Evolutionary conservation across 2,797 vertebrate species (phyloP).

Genomic region (Sparidentex hasta): DNA sequence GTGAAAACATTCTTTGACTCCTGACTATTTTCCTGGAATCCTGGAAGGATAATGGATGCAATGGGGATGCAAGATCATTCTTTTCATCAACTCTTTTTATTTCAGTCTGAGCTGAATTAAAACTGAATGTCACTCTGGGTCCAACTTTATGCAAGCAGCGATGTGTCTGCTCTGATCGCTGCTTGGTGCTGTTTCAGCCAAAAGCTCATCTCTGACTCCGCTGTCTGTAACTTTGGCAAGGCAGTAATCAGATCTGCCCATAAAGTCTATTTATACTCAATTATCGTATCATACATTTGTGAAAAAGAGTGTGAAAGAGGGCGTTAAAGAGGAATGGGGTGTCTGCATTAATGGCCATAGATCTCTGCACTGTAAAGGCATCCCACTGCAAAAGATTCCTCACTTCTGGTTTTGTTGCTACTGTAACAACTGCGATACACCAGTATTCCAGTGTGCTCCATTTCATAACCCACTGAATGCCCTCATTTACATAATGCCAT

Average conservation of each 20-base stretch:
- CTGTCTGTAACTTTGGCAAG: slow-evolving; percentile 36
- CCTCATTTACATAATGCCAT: background rate
- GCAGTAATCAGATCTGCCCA: slow-evolving; percentile 49
- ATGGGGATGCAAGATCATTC: background rate
- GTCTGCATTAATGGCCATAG: slow-evolving; percentile 14
- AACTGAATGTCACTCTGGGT: slow-evolving; percentile 11
- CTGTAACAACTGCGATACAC: background rate
- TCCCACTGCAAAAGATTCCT: background rate
- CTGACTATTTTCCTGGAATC: slow-evolving; percentile 34
- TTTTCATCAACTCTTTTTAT: background rate
- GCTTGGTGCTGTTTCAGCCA: slow-evolving; percentile 9
- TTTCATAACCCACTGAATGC: background rate
- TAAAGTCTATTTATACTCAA: slow-evolving; percentile 56
- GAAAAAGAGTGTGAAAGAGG: slow-evolving; percentile 24
- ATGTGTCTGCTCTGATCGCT: slow-evolving; percentile 20
- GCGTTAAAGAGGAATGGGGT: slow-evolving; percentile 6
- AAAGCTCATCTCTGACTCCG: slow-evolving; percentile 28
- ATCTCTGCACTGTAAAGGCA: background rate
- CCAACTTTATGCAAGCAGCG: slow-evolving; percentile 8
- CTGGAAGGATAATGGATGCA: background rate
- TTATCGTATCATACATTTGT: slow-evolving; percentile 45
- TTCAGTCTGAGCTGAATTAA: slow-evolving; percentile 28
- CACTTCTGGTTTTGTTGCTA: background rate
- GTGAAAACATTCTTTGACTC: background rate
- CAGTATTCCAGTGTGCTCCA: background rate